Conservation (phyloP, 2,797 vertebrate species). For the Potorous gilbertii region DNA sequence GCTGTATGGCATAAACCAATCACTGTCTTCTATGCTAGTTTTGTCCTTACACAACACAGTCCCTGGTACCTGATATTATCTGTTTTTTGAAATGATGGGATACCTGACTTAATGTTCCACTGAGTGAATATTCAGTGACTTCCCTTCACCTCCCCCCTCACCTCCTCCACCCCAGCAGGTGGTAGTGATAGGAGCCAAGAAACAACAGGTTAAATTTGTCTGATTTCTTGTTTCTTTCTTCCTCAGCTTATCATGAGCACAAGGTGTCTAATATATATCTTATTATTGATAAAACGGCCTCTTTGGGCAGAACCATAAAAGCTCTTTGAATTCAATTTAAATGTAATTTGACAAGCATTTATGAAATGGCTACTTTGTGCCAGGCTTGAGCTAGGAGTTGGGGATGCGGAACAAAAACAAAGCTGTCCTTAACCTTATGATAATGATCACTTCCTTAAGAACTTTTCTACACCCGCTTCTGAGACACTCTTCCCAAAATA, state of each 20-base stretch:
- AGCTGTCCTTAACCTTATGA: not conserved
- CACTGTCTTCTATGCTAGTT: not conserved
- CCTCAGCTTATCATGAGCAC: not conserved
- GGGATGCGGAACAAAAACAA: not conserved
- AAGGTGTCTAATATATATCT: not conserved
- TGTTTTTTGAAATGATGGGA: slow-evolving; percentile 3
- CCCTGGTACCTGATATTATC: not conserved
- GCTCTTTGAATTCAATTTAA: not conserved
- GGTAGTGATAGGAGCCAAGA: not conserved
- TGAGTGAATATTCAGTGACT: not conserved
- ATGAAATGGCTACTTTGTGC: not conserved
- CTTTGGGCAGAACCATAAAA: slow-evolving; percentile 35
- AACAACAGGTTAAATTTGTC: not conserved
- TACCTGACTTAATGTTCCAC: not conserved
- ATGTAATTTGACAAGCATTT: not conserved
- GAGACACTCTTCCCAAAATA: not conserved
- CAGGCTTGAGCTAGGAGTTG: not conserved
- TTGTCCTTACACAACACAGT: not conserved
- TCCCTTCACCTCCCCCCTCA: not conserved
- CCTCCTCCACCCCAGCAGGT: not conserved
- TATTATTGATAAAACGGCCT: slow-evolving; percentile 38
- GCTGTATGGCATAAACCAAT: not conserved
- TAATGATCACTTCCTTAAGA: not conserved
- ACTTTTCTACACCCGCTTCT: not conserved
- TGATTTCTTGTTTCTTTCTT: not conserved